Percentiles rank a stretch among this genome's conserved stretches.
phyloP scores from a whole-genome alignment of 2,113 vertebrate species.

The Macroglossus sobrinus region DNA sequence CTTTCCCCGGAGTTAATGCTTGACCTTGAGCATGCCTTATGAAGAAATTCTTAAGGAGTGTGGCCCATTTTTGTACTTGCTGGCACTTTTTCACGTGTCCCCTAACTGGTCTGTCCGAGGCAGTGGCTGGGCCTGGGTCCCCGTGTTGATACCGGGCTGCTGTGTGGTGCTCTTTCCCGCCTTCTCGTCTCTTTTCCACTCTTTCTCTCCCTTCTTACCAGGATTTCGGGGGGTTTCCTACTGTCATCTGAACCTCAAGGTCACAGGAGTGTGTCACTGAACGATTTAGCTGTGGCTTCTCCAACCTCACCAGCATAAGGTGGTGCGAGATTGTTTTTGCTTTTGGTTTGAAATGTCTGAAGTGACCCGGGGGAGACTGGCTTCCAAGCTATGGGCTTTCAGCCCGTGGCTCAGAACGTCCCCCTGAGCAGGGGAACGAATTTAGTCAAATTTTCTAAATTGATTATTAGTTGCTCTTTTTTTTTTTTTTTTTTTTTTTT shows the following conservation, averaged over 20 bases:
- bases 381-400: background rate
- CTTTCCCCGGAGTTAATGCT: too few relatives aligned
- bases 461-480: background rate
- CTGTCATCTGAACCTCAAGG: background rate
- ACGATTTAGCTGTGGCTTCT: background rate
- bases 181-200: rapidly evolving
- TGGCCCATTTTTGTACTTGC: rapidly evolving
- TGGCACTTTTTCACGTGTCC: background rate
- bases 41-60: too few relatives aligned
- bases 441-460: background rate
- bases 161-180: rapidly evolving
- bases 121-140: background rate
- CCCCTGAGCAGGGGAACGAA: background rate
- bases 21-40: background rate
- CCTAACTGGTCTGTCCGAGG: background rate
- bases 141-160: background rate
- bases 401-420: background rate
- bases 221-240: background rate
- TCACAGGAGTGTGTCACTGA: background rate
- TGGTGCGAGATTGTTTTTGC: background rate
- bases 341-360: background rate
- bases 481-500: background rate
- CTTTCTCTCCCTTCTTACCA: background rate
- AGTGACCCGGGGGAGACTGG: too few relatives aligned
- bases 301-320: background rate